Evolutionary conservation across 2,113 vertebrate species (phyloP).

Genomic region (Leucoraja erinaceus): DNA sequence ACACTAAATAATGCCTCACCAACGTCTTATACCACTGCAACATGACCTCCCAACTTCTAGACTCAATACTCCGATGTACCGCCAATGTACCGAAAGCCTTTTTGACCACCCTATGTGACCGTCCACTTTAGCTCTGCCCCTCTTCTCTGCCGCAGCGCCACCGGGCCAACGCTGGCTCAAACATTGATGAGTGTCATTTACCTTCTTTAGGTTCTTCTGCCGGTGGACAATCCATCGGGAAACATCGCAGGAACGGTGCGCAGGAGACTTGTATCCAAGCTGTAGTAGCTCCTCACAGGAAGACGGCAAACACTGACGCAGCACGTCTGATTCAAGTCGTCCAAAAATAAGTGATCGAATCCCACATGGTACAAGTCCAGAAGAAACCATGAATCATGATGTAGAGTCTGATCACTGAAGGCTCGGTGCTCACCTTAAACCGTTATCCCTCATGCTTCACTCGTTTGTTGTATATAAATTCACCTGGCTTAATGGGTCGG

Average conservation of each 20-base stretch:
- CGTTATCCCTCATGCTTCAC: background rate
- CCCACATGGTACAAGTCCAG: too few species aligned
- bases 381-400: background rate
- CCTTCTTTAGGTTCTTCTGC: constrained; percentile 70
- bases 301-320: background rate
- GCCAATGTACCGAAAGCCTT: too few species aligned
- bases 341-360: background rate
- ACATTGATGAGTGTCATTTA: background rate
- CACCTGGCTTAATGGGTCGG: background rate
- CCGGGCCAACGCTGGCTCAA: background rate
- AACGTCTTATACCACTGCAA: too few species aligned
- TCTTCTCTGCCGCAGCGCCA: too few species aligned
- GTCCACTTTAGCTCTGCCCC: too few species aligned
- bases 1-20: too few species aligned
- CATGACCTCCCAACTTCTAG: too few species aligned
- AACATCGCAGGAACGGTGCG: constrained; percentile 78
- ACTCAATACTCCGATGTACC: too few species aligned
- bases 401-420: background rate
- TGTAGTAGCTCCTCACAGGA: constrained; percentile 47
- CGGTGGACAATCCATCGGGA: constrained; percentile 79
- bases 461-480: background rate
- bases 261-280: constrained; percentile 65
- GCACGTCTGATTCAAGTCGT: background rate
- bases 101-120: too few species aligned
- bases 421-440: background rate